phyloP scores from a whole-genome alignment of 2,888 invertebrate species.

The Pollenia amentaria region DNA sequence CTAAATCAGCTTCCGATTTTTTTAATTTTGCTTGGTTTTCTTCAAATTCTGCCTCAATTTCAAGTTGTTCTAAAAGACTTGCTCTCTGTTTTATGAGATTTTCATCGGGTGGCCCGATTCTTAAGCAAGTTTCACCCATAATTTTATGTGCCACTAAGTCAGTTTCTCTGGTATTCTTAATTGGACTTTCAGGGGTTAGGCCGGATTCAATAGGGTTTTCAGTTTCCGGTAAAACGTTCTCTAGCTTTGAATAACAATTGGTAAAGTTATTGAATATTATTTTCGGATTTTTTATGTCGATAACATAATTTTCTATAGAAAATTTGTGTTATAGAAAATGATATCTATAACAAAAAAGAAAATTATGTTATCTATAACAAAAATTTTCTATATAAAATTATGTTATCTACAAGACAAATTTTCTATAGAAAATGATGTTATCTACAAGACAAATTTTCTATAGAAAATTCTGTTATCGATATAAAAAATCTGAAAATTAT shows the following conservation, averaged over 20 bases:
- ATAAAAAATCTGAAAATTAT: too few species aligned
- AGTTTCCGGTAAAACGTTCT: background rate
- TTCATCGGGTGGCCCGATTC: slow-evolving; percentile 31
- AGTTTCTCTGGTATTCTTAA: background rate
- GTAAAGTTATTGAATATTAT: too few species aligned
- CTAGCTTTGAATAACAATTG: slow-evolving; percentile 1
- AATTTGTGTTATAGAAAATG: too few species aligned
- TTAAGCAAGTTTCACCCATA: background rate
- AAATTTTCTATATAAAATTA: too few species aligned
- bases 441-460: too few species aligned
- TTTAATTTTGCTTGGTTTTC: slow-evolving; percentile 18
- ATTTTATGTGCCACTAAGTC: background rate
- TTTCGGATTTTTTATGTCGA: too few species aligned
- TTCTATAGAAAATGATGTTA: too few species aligned
- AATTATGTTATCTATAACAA: too few species aligned
- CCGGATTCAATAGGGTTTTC: background rate
- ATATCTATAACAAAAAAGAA: too few species aligned
- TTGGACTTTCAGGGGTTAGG: background rate
- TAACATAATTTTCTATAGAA: too few species aligned
- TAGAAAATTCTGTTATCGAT: too few species aligned
- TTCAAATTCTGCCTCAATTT: slow-evolving; percentile 66
- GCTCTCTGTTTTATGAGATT: background rate
- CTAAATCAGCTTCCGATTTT: slow-evolving; percentile 10
- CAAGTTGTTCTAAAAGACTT: slow-evolving; percentile 47
- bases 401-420: too few species aligned